Evolutionary conservation across 2,113 vertebrate genomes (phyloP), one percentile per base, ranked within the genome.

Genomic region (Mirza zaza): DNA sequence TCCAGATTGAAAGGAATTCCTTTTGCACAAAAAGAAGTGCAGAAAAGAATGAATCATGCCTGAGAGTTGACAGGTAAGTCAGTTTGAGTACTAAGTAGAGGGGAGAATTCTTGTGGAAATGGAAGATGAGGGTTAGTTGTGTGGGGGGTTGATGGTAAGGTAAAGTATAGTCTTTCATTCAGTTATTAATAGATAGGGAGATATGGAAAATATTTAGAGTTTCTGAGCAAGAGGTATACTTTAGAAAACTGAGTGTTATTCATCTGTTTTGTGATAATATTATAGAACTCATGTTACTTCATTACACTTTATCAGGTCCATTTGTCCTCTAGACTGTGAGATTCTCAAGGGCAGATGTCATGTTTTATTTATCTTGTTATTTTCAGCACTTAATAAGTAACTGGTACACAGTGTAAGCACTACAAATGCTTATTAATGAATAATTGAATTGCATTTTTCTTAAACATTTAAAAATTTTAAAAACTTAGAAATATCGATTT

Each of bases 401-500:
- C 42, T 36, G 8, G 10, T 63, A 77, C 4, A 36, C 12, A 77
- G 25, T 77, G 14, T 57, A 59, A 83, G 29, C 10, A 50, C 36
- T 87, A 65, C 15, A 48, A 48, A 52, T 81, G 8, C 4, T 92
- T 76, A 81, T 52, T 71, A 75, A 63, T 57, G 36, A 86, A 90
- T 76, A 92, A 76, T 6, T 75, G 6, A 91, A 71, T 17, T 32
- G 2, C 23, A 73, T 29, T 88, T 92, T 87, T 90, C 57, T 85
- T 89, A 76, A 39, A 92, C 42, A 91, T 21, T 91, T 61, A 91
- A 79, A 89, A 68, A 80, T 52, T 85, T 92, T 71, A 23, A 93
- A 18, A 85, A 29, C 34, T 73, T 75, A 61, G 8, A 92, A 67
- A 39, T 91, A 85, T 21, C 86, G 20, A 11, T 68, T 93, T 93